Conservation (phyloP, 2,797 vertebrate genomes). For the Clamator glandarius region DNA sequence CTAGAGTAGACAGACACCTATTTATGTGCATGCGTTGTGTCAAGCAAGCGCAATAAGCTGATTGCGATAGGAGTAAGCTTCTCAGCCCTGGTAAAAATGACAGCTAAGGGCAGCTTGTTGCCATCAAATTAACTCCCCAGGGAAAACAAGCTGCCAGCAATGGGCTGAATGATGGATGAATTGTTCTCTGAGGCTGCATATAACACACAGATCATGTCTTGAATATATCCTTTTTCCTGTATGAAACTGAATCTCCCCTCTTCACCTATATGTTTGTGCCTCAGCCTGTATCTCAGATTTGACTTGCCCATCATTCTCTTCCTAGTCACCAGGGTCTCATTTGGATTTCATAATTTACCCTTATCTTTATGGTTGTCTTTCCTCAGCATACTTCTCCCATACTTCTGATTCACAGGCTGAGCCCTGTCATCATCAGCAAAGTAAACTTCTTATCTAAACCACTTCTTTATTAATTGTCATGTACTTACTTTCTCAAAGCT, state of each 20-base stretch:
- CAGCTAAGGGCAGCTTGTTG: background rate
- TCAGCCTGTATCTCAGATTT: background rate
- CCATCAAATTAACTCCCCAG: constrained; percentile 37
- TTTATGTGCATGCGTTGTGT: background rate
- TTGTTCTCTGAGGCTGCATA: background rate
- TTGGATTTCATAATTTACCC: background rate
- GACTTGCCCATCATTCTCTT: background rate
- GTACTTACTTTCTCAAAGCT: background rate
- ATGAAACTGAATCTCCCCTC: background rate
- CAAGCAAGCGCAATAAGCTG: background rate
- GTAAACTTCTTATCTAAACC: background rate
- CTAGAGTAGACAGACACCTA: background rate
- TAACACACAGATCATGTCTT: background rate
- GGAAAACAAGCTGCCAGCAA: constrained; percentile 39
- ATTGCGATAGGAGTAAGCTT: background rate
- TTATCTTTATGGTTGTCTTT: background rate
- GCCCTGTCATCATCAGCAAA: background rate
- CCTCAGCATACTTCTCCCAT: background rate
- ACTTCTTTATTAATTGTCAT: background rate
- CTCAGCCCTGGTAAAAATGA: background rate
- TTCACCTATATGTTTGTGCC: background rate
- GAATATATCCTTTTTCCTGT: background rate
- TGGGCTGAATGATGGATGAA: constrained; percentile 17
- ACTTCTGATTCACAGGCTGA: background rate
- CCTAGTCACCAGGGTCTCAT: background rate